Evolutionary conservation across 1,140 invertebrate genomes (phyloP), one percentile per base, ranked within the genome.

Genomic region (Thalassaphorura encarpata): DNA sequence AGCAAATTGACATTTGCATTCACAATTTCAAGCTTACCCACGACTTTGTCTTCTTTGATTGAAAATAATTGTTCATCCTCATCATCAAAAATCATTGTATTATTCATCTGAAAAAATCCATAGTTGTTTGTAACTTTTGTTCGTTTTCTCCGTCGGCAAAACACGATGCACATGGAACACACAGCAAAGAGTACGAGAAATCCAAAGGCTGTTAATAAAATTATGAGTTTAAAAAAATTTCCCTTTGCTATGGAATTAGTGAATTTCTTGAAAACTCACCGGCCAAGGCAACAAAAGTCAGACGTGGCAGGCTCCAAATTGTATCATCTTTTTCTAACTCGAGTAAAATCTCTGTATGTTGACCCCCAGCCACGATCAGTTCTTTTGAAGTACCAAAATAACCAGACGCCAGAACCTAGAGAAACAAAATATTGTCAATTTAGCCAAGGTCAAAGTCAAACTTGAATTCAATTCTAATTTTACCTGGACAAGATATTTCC

Each of bases 251-350:
- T 43, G 6, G 6, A 43, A 43, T 8, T 8, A 43, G 11, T 21
- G 19, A 43, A 43, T 8, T n/a, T n/a, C n/a, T n/a, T n/a, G 19
- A 8, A 24, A 69, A 67, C 69, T 55, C 69, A 83, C 85, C 84
- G 56, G 80, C 71, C 2, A 86, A 65, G 57, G 85, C 76, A 40
- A 88, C 78, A 67, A 89, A 89, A 1, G 82, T 73, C 8, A 84
- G 70, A 31, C 84, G 73, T 0, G 85, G 82, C 72, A 89, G 72
- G 1, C 85, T 85, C 56, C 82, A 70, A 28, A 89, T 75, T 40
- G 70, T 76, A 52, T 81, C 79, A 67, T 87, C 79, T 24, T 71
- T 72, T 27, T 75, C 73, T 50, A 89, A 66, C 55, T 80, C 81
- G 39, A 88, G 80, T 53, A 87, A 72, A 1, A 87, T 69, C 27